phyloP scores from a whole-genome alignment of 2,888 invertebrate genomes.

The Eupithecia exiguata region DNA sequence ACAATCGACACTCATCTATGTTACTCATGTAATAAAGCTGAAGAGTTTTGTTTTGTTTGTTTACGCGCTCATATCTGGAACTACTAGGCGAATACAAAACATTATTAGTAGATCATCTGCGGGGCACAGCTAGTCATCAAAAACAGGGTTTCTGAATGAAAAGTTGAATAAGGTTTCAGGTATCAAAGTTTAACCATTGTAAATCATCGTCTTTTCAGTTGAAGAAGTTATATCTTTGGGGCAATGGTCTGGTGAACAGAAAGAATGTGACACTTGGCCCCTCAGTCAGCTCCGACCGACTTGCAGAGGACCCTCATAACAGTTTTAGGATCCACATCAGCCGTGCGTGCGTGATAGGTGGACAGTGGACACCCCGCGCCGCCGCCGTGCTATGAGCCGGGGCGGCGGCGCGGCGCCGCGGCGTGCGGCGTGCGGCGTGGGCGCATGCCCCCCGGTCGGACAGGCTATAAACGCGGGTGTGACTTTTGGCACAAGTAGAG shows the following conservation, averaged over 20 bases:
- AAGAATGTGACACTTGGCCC: neutral
- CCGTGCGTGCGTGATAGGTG: no score
- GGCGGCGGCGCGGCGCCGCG: neutral
- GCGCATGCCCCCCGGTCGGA: neutral
- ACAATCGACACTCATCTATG: no score
- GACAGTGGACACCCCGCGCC: no score
- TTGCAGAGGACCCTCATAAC: neutral
- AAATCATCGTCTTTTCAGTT: slow-evolving; percentile 5
- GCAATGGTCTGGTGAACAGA: neutral
- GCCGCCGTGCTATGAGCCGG: no score
- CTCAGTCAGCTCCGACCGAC: neutral
- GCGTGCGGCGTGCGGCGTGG: neutral
- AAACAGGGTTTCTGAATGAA: no score
- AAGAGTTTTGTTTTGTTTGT: neutral
- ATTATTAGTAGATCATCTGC: no score
- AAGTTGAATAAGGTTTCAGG: no score
- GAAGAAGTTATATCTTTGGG: neutral
- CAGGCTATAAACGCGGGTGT: neutral
- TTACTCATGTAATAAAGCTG: neutral
- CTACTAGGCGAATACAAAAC: neutral
- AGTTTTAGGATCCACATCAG: neutral
- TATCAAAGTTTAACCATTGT: neutral
- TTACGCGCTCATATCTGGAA: neutral
- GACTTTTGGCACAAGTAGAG: neutral
- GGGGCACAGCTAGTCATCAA: no score